Base-by-base conservation (phyloP, 2,888 invertebrate genomes). In the Myathropa florea region DNA sequence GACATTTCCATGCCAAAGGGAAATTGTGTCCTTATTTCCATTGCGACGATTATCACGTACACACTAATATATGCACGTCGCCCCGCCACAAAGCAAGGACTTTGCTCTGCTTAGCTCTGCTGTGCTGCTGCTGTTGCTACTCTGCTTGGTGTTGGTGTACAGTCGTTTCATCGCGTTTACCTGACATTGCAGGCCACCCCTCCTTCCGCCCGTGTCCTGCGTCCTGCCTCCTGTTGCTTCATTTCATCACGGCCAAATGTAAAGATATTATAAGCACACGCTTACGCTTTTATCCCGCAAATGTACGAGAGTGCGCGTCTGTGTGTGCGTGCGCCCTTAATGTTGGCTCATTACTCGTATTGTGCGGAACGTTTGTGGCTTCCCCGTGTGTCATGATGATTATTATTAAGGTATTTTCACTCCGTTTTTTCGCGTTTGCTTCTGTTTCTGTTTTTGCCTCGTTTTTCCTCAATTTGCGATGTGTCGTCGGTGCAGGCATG, bases 311-410 rank as follows among this genome's bases (percentile, higher is more conserved):
- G 7, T 12, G 33, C 12, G 39, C n/a, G 0, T 39, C 14, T 39
- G 12, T 55, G 55, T 67, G 55, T 71, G 60, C 53, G 71, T 77
- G 53, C 24, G 39, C 53, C 46, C 61, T 61, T 72, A 78, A 83
- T 73, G 78, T 68, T 59, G 57, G 63, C 83, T 83, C 78, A 78
- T 73, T 73, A 63, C 39, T 57, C 57, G 59, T 33, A 71, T 59
- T 61, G 39, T 53, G 59, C 23, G 65, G 63, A 63, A 72, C 57
- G 67, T 68, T 78, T 67, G 83, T 68, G 78, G 83, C 39, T 78
- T 78, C 14, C 39, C 65, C 55, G 53, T 83, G 28, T 30, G 70
- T 24, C 57, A 30, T 55, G 67, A 67, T 71, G 67, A 67, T 71
- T 72, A 63, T 71, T 77, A 63, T 72, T 72, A 59, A 61, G 28